A percentile compares a stretch with the other conserved stretches of the same genome.
phyloP scores from a whole-genome alignment of 2,888 invertebrate genomes.

The Margaritifera margaritifera region DNA sequence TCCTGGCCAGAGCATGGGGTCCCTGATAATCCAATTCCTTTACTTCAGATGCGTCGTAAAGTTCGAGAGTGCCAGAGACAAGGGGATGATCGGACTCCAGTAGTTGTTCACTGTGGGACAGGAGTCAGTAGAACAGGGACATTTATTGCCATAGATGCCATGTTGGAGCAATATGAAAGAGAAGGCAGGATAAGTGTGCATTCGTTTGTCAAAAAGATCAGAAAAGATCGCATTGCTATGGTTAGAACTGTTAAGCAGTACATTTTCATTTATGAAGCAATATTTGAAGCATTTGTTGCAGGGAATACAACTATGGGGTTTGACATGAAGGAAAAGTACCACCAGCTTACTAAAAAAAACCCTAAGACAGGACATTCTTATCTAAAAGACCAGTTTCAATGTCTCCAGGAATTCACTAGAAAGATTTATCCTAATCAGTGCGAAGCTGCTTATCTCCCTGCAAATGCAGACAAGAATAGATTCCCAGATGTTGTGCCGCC shows the following conservation, averaged over 20 bases:
- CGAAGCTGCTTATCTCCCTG: constrained; percentile 47
- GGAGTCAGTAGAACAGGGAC: constrained; percentile 69
- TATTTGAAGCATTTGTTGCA: constrained; percentile 68
- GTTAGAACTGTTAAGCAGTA: constrained; percentile 71
- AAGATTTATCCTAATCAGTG: constrained; percentile 45
- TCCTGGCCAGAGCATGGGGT: constrained; percentile 71
- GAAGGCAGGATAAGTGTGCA: constrained; percentile 69
- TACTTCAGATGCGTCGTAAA: constrained; percentile 65
- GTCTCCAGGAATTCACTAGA: constrained; percentile 60
- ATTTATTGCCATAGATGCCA: constrained; percentile 70
- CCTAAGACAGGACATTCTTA: constrained; percentile 56
- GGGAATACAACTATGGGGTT: constrained; percentile 55
- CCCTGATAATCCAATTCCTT: constrained; percentile 65
- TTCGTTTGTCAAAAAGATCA: constrained; percentile 61
- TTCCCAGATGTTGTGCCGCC: constrained; percentile 63
- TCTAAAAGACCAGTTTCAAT: constrained; percentile 64
- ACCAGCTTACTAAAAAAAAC: constrained; percentile 55
- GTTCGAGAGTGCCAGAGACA: constrained; percentile 43
- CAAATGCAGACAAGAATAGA: constrained; percentile 64
- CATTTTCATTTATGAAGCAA: constrained; percentile 68
- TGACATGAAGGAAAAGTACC: constrained; percentile 58
- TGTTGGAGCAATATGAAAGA: constrained; percentile 65
- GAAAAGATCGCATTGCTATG: constrained; percentile 65
- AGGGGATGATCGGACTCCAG: constrained; percentile 42
- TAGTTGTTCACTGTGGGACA: constrained; percentile 72